A percentile compares a stretch with the other conserved stretches of the same genome.
phyloP scores from a whole-genome alignment of 2,113 vertebrate species.

The Upupa epops region DNA sequence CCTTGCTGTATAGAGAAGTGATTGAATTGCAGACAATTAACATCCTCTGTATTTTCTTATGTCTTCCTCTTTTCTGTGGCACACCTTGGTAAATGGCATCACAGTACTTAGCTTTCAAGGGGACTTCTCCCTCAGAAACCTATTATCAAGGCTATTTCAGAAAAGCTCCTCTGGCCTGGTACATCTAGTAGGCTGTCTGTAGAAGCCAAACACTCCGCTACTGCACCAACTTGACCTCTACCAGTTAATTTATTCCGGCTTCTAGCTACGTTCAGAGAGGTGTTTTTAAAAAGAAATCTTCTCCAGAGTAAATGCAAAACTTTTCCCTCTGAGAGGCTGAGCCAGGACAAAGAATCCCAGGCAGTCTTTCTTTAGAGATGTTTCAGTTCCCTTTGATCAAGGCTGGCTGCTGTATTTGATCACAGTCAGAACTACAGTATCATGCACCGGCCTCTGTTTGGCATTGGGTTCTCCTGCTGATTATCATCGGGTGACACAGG shows the following conservation, averaged over 20 bases:
- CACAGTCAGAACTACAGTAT: background rate
- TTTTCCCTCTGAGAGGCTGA: background rate
- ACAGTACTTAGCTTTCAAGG: slow-evolving; percentile 2
- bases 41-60: slow-evolving; percentile 24
- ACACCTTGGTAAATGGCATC: background rate
- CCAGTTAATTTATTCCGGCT: slow-evolving; percentile 29
- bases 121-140: slow-evolving; percentile 24
- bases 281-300: background rate
- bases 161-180: slow-evolving; percentile 7
- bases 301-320: background rate
- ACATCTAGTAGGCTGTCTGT: background rate
- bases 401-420: background rate
- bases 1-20: slow-evolving; percentile 10
- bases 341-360: background rate
- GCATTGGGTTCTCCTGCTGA: background rate
- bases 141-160: slow-evolving; percentile 45
- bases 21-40: slow-evolving; percentile 37
- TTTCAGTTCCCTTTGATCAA: background rate
- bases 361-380: background rate
- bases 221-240: background rate
- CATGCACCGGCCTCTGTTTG: background rate
- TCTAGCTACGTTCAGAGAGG: background rate
- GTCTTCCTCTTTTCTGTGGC: background rate
- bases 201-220: background rate
- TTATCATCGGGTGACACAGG: background rate